A percentile compares a stretch with the other conserved stretches of the same genome.
phyloP scores from a whole-genome alignment of 2,797 vertebrate species.

The Siniperca scherzeri region DNA sequence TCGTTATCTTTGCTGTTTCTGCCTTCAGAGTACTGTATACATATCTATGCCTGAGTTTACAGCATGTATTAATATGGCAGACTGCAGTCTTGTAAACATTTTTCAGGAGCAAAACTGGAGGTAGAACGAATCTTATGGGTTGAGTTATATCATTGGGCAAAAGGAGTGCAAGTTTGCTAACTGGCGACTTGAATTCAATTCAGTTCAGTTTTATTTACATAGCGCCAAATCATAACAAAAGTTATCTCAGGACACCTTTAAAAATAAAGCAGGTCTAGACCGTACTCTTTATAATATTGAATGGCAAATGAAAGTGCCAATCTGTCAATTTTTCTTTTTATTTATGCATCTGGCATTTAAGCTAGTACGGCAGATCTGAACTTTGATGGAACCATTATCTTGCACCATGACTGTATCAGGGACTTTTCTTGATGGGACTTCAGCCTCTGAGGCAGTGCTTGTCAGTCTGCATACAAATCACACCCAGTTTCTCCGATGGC shows the following conservation, averaged over 20 bases:
- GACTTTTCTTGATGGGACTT: background rate
- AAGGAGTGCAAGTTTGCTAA: background rate
- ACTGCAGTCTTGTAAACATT: background rate
- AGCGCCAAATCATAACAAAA: too few relatives aligned
- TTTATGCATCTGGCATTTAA: background rate
- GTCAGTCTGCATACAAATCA: slow-evolving; percentile 1
- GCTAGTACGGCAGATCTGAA: background rate
- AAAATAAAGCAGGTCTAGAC: too few relatives aligned
- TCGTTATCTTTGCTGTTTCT: background rate
- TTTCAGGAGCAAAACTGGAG: background rate
- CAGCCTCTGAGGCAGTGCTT: background rate
- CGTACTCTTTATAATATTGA: too few relatives aligned
- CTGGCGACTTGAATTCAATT: too few relatives aligned
- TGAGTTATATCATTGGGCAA: background rate
- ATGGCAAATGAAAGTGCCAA: background rate
- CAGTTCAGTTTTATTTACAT: too few relatives aligned
- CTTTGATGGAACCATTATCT: background rate
- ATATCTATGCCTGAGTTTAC: background rate
- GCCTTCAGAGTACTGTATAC: background rate
- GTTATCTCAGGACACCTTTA: too few relatives aligned
- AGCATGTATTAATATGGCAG: background rate
- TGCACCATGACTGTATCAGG: background rate
- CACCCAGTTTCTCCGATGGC: background rate
- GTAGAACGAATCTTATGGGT: background rate
- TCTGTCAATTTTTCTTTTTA: background rate